Evolutionary conservation across 2,113 vertebrate genomes (phyloP).

Genomic region (Trichechus manatus): DNA sequence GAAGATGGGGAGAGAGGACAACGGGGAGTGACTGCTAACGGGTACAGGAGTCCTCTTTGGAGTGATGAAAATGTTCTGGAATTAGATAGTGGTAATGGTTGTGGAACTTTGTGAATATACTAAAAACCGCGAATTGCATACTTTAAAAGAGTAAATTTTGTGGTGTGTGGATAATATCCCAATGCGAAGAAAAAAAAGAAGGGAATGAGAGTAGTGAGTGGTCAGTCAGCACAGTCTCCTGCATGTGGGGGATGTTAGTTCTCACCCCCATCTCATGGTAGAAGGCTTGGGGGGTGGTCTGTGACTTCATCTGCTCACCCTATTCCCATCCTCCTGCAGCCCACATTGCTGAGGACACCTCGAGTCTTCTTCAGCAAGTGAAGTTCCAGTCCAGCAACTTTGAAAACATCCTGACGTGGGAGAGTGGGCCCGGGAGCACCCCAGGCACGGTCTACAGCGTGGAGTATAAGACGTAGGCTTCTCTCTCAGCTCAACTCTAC

Average conservation of each 20-base stretch:
- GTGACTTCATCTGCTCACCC: background rate
- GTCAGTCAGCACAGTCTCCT: background rate
- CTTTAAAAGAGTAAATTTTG: background rate
- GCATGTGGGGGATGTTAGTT: background rate
- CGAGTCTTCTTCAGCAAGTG: slow-evolving; percentile 71
- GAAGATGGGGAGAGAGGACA: no score
- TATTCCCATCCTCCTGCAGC: background rate
- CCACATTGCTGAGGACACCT: background rate
- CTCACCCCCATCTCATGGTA: accelerated
- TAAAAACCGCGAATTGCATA: background rate
- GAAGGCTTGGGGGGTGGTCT: accelerated
- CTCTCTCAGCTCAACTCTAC: background rate
- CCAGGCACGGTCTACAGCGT: slow-evolving; percentile 84
- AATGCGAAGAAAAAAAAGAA: no score
- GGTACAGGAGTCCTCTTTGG: background rate
- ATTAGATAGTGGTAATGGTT: background rate
- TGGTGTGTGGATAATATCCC: background rate
- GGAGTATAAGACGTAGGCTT: slow-evolving; percentile 86
- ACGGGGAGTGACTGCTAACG: accelerated
- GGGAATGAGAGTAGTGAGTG: accelerated
- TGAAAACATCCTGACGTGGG: slow-evolving; percentile 88
- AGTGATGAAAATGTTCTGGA: background rate
- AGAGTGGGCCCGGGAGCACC: slow-evolving; percentile 28
- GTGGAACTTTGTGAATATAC: no score
- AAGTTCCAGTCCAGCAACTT: slow-evolving; percentile 88